Conservation (phyloP, 2,888 invertebrate species). For the Lacanobia oleracea region DNA sequence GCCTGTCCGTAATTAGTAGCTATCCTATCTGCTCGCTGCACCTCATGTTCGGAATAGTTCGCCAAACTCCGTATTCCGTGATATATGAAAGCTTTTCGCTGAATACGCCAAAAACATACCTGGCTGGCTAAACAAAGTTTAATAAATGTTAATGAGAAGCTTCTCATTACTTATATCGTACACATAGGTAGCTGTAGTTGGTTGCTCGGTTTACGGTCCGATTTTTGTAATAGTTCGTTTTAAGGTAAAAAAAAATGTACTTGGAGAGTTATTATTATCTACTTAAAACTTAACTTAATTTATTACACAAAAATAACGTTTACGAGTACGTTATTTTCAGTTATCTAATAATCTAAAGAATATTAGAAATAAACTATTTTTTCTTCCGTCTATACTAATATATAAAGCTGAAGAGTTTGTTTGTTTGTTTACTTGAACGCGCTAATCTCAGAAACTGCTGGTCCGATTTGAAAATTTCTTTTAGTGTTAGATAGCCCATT, state of each 20-base stretch:
- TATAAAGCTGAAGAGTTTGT: too few species aligned
- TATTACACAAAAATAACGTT: too few species aligned
- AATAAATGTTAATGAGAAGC: not conserved
- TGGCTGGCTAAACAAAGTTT: slow-evolving; percentile 12
- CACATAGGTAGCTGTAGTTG: not conserved
- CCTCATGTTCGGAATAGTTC: slow-evolving; percentile 35
- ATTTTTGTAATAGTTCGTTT: not conserved
- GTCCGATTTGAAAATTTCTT: too few species aligned
- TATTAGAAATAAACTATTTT: too few species aligned
- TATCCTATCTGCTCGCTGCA: slow-evolving; percentile 17
- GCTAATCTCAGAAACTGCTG: too few species aligned
- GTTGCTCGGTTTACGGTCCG: not conserved
- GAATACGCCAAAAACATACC: slow-evolving; percentile 32
- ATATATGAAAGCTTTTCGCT: slow-evolving; percentile 25
- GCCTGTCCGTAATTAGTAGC: slow-evolving; percentile 37
- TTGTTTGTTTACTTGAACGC: too few species aligned
- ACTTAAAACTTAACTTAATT: too few species aligned
- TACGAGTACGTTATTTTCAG: too few species aligned
- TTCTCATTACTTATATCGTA: not conserved
- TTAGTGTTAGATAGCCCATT: too few species aligned
- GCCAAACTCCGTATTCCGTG: slow-evolving; percentile 21
- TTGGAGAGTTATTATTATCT: not conserved
- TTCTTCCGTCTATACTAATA: too few species aligned
- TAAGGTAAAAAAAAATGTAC: not conserved
- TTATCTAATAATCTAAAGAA: too few species aligned